Evolutionary conservation across 2,888 invertebrate genomes (phyloP).

Genomic region (Catocala fraxini): DNA sequence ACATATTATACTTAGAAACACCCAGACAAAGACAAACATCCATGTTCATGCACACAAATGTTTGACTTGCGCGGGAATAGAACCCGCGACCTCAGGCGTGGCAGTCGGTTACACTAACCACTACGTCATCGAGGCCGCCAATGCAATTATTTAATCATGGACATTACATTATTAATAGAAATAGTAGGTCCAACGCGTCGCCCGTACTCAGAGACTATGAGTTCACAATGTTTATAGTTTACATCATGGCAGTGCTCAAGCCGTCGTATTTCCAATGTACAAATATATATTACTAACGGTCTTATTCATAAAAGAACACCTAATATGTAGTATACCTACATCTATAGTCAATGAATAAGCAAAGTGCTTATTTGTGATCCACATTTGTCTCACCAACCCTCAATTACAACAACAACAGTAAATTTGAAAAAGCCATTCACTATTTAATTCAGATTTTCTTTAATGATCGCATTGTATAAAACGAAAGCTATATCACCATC

Average conservation of each 20-base stretch:
- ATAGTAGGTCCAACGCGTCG: conserved; percentile 12
- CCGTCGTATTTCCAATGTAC: conserved; percentile 45
- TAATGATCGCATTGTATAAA: too few relatives aligned
- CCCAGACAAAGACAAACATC: too few relatives aligned
- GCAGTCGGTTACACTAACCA: too few relatives aligned
- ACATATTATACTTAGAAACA: too few relatives aligned
- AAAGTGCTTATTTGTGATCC: neutral
- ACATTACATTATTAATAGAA: conserved; percentile 24
- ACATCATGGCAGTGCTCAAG: conserved; percentile 61
- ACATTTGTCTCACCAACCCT: too few relatives aligned
- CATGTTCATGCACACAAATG: too few relatives aligned
- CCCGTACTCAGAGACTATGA: conserved; percentile 21
- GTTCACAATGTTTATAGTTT: conserved; percentile 33
- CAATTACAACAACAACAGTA: too few relatives aligned
- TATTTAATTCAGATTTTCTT: too few relatives aligned
- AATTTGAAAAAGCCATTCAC: too few relatives aligned
- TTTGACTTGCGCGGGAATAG: too few relatives aligned
- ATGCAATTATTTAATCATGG: conserved; percentile 9
- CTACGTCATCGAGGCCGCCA: neutral
- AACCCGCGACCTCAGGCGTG: too few relatives aligned
- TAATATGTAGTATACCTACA: conserved; percentile 7
- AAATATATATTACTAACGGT: conserved; percentile 29
- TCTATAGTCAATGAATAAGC: neutral
- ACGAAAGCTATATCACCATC: too few relatives aligned
- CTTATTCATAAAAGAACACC: conserved; percentile 22